Conservation (phyloP, 2,113 vertebrate genomes). For the Recurvirostra avosetta region DNA sequence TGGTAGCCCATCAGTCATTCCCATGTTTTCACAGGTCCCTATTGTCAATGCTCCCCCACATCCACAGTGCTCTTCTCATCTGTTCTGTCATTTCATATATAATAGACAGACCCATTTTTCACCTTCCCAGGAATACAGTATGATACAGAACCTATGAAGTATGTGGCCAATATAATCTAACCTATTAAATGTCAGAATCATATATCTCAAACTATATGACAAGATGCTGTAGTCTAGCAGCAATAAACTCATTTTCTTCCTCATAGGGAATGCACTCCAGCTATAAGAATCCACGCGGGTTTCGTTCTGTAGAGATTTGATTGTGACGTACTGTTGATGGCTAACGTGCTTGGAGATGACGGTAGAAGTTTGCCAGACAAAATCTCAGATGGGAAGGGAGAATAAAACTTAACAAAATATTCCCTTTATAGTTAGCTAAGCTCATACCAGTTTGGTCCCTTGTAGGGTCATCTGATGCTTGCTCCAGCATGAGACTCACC, state of each 20-base stretch:
- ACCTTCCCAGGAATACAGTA: slow-evolving; percentile 64
- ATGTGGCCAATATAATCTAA: slow-evolving; percentile 71
- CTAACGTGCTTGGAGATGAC: neutral
- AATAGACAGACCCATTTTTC: slow-evolving; percentile 60
- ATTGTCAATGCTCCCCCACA: slow-evolving; percentile 4
- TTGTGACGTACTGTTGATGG: neutral
- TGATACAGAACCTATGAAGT: slow-evolving; percentile 68
- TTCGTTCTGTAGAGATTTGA: slow-evolving; percentile 2
- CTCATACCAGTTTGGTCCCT: neutral
- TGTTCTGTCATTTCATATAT: slow-evolving; percentile 60
- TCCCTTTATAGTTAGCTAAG: neutral
- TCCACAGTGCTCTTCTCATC: slow-evolving; percentile 64
- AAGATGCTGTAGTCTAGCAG: slow-evolving; percentile 50
- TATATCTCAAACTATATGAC: slow-evolving; percentile 68
- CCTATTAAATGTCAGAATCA: slow-evolving; percentile 79
- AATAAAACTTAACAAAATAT: neutral
- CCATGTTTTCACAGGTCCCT: neutral
- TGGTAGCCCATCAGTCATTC: slow-evolving; percentile 27
- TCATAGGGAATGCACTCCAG: neutral
- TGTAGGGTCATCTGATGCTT: neutral
- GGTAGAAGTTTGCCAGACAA: neutral
- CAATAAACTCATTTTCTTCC: slow-evolving; percentile 47
- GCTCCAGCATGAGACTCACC: neutral
- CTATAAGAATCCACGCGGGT: neutral
- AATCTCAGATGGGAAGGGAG: neutral